Evolutionary conservation across 2,113 vertebrate genomes (phyloP).

Genomic region (Oxyura jamaicensis): DNA sequence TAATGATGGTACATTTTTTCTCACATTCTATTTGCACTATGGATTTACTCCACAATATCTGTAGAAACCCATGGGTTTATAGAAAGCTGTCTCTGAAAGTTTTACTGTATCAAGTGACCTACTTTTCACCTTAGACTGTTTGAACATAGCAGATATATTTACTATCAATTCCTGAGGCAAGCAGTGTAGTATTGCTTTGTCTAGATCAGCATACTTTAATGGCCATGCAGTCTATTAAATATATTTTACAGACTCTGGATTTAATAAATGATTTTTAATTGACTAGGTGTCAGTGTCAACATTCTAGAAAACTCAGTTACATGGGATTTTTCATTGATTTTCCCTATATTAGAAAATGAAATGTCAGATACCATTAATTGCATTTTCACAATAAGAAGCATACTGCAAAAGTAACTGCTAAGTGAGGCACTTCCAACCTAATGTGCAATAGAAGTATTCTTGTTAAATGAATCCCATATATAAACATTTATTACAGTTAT

Average conservation of each 20-base stretch:
- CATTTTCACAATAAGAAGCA: slow-evolving; percentile 61
- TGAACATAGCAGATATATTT: slow-evolving; percentile 29
- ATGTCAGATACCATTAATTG: slow-evolving; percentile 75
- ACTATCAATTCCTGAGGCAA: slow-evolving; percentile 1
- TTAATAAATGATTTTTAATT: slow-evolving; percentile 67
- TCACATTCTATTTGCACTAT: background rate
- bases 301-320: slow-evolving; percentile 71
- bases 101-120: slow-evolving; percentile 12
- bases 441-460: slow-evolving; percentile 10
- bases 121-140: slow-evolving; percentile 17
- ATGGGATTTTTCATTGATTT: slow-evolving; percentile 74
- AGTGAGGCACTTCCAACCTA: slow-evolving; percentile 59
- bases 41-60: background rate
- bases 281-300: slow-evolving; percentile 60
- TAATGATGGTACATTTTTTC: background rate
- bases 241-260: slow-evolving; percentile 55
- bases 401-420: slow-evolving; percentile 43
- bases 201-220: slow-evolving; percentile 55
- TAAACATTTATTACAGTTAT: slow-evolving; percentile 55
- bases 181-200: background rate
- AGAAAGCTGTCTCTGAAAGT: background rate
- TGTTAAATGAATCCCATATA: slow-evolving; percentile 56
- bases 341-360: slow-evolving; percentile 72
- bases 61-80: background rate
- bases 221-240: slow-evolving; percentile 38